Base-by-base conservation (phyloP, 2,113 vertebrate species). In the Hippocampus guttulatus region DNA sequence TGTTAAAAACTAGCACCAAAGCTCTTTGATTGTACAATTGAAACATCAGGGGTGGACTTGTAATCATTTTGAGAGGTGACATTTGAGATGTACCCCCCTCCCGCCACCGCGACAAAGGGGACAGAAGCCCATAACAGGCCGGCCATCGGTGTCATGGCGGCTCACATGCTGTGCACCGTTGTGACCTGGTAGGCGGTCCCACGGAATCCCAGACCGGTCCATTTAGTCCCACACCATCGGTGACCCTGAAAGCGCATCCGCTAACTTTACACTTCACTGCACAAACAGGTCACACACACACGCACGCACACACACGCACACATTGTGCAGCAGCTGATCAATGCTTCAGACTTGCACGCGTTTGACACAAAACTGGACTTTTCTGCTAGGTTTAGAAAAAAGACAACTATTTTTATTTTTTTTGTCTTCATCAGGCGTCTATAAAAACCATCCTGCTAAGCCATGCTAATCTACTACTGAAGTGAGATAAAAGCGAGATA, bases 241-340 rank as follows among this genome's bases (percentile, higher is more conserved):
- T 91, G 88, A 92, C 88, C 90, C 87, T 85, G 87, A 91, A 89
- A 91, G 79, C 63, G 85, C 87, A 90, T 89, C 83, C 80, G 83
- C 74, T 81, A 78, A 79, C 78, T 84, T 90, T 86, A 87, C 87
- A 91, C 86, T 85, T 81, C 80, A 84, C 69, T 88, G 90, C 86
- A 85, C 87, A 92, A 90, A 81, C 87, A 89, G 90, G 90, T 91
- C 90, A 69, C 82, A 71, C 79, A 74, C 69, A 73, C 70, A 76
- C 83, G 20, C 70, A 72, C 73, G 64, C 54, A 30, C 30, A 30
- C 30, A 30, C 30, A 30, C 30, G 3, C 30, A 27, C 55, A 58
- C 55, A 27, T 16, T 16, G 25, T 55, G 52, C 52, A 47, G 71
- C 68, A 68, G 76, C 76, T 41, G 76, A 91, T 92, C 88, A 75